These are phyloP conservation scores for Drosophila infuscata DNA, from an alignment of 2,888 invertebrate genomes.

Conservation along the genomic window DNA sequence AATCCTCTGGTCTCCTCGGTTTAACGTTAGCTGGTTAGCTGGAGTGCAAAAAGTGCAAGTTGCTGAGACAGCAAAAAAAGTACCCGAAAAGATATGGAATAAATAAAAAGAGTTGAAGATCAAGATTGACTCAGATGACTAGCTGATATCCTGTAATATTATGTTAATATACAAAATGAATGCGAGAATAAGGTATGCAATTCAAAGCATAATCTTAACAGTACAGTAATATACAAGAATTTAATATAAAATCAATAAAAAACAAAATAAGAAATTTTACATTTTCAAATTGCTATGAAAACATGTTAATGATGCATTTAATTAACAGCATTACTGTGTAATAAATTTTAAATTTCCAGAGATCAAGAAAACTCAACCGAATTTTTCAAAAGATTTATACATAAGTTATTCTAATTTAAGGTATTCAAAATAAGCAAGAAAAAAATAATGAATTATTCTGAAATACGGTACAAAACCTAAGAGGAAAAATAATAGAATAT, in stretches of 20 bases:
- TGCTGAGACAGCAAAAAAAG: constrained; percentile 50
- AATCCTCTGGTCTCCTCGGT: not conserved
- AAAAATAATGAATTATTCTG: too few species aligned
- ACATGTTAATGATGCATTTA: too few species aligned
- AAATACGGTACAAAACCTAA: too few species aligned
- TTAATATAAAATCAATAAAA: not conserved
- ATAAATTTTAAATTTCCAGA: not conserved
- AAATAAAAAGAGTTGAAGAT: not conserved
- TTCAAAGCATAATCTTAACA: not conserved
- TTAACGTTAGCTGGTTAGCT: not conserved
- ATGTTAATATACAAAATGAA: not conserved
- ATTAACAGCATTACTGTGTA: too few species aligned
- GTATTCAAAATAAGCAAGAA: too few species aligned
- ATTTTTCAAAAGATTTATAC: too few species aligned
- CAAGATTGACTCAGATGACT: not conserved
- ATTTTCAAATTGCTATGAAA: too few species aligned
- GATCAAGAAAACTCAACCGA: not conserved
- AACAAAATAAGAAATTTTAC: not conserved
- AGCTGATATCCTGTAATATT: constrained; percentile 20
- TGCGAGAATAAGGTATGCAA: not conserved
- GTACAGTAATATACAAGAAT: not conserved
- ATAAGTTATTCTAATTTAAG: too few species aligned
- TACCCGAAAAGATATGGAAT: constrained; percentile 14
- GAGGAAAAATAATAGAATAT: too few species aligned
- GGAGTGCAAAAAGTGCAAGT: constrained; percentile 67